These are phyloP conservation scores for Sceliomorpha sp. DNA, from an alignment of 2,888 invertebrate species.

Conservation along the genomic window DNA sequence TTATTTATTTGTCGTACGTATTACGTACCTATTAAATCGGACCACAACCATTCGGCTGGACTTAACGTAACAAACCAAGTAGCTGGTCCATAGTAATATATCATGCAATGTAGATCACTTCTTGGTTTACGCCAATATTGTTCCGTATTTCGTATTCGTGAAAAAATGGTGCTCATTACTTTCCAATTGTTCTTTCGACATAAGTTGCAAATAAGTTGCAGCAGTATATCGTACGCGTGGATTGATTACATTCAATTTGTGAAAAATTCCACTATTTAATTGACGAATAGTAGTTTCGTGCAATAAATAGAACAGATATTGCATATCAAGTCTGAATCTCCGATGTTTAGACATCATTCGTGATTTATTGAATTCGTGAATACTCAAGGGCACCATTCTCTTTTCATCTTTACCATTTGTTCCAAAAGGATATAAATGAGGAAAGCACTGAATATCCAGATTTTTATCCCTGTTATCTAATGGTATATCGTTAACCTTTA, in stretches of 20 bases:
- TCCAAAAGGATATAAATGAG: constrained; percentile 54
- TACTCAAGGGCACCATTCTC: constrained; percentile 40
- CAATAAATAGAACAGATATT: constrained; percentile 62
- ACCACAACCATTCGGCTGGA: constrained; percentile 61
- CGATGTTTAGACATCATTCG: constrained; percentile 60
- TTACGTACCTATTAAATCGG: constrained; percentile 61
- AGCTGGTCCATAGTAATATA: constrained; percentile 58
- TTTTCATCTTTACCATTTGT: constrained; percentile 45
- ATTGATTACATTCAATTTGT: constrained; percentile 33
- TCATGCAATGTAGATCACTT: constrained; percentile 56
- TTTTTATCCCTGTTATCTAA: constrained; percentile 49
- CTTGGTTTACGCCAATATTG: constrained; percentile 52
- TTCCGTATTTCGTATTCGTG: constrained; percentile 52
- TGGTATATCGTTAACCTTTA: constrained; percentile 52
- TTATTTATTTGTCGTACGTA: constrained; percentile 63
- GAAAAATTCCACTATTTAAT: constrained; percentile 42
- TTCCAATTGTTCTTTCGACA: constrained; percentile 45
- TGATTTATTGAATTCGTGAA: constrained; percentile 57
- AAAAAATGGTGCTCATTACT: constrained; percentile 46
- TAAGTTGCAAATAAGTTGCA: constrained; percentile 22
- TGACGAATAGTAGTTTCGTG: constrained; percentile 60
- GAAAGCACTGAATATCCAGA: constrained; percentile 59
- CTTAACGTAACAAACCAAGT: constrained; percentile 62
- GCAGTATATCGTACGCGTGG: constrained; percentile 15
- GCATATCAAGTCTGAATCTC: constrained; percentile 60